Evolutionary conservation across 1,140 invertebrate genomes (phyloP).

Genomic region (Drosophila virilis): DNA sequence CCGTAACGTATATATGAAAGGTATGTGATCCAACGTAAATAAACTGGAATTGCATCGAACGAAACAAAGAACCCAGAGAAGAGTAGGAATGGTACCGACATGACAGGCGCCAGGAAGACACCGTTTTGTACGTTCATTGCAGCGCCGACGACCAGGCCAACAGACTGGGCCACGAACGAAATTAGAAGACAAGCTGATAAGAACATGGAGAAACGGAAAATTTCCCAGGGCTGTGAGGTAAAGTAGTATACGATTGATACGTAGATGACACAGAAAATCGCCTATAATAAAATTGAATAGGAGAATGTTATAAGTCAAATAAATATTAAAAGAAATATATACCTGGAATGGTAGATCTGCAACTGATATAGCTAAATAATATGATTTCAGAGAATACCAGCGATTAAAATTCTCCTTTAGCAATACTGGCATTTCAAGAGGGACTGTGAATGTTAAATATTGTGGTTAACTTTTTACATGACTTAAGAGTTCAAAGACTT

Average conservation of each 20-base stretch:
- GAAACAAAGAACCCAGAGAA: slow-evolving; percentile 99
- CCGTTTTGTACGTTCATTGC: slow-evolving; percentile 97
- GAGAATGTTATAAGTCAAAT: neutral
- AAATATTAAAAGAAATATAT: slow-evolving; percentile 37
- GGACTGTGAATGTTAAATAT: slow-evolving; percentile 88
- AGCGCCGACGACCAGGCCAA: slow-evolving; percentile 97
- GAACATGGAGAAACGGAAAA: slow-evolving; percentile 94
- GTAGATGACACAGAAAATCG: slow-evolving; percentile 95
- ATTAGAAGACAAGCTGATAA: slow-evolving; percentile 94
- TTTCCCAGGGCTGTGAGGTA: slow-evolving; percentile 95
- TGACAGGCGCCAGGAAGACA: slow-evolving; percentile 97
- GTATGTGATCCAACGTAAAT: slow-evolving; percentile 98
- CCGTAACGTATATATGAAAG: slow-evolving; percentile 97
- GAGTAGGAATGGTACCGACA: slow-evolving; percentile 96
- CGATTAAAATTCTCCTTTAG: slow-evolving; percentile 98
- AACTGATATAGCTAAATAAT: slow-evolving; percentile 97
- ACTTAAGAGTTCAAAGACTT: slow-evolving; percentile 84
- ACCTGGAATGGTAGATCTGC: slow-evolving; percentile 99
- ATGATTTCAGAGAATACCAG: slow-evolving; percentile 98
- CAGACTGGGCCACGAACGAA: slow-evolving; percentile 97
- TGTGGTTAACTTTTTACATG: neutral
- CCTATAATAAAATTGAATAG: slow-evolving; percentile 85
- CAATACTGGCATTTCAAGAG: slow-evolving; percentile 97
- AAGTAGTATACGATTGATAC: slow-evolving; percentile 97
- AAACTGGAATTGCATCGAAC: slow-evolving; percentile 97